Evolutionary conservation across 2,888 invertebrate species (phyloP).

Genomic region (Nasonovia ribisnigri): DNA sequence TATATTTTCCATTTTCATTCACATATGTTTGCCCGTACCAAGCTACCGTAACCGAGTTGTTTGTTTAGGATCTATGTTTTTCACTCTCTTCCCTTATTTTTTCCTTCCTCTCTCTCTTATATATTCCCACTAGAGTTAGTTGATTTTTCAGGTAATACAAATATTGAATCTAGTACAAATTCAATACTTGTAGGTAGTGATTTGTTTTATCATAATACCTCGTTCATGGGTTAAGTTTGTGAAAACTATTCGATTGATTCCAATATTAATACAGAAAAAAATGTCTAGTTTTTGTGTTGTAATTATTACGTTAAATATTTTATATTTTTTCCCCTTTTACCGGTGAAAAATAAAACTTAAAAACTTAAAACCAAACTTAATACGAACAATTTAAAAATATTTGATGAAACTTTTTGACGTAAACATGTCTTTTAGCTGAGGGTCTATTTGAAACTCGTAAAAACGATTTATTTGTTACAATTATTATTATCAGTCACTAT

Average conservation of each 20-base stretch:
- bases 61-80: conserved; percentile 53
- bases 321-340: not conserved
- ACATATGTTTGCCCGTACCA: not conserved
- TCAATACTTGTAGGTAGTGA: conserved; percentile 31
- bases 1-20: conserved; percentile 58
- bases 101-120: not conserved
- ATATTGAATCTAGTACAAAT: conserved; percentile 51
- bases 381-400: not conserved
- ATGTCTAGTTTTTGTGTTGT: not conserved
- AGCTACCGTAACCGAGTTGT: conserved; percentile 52
- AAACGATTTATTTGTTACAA: not conserved
- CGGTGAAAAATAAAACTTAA: not conserved
- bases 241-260: not conserved
- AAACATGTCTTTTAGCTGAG: not conserved
- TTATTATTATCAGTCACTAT: not conserved
- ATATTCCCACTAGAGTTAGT: conserved; percentile 6
- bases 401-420: not conserved
- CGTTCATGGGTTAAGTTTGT: not conserved
- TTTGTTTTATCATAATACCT: conserved; percentile 15
- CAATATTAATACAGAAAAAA: not conserved
- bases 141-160: conserved; percentile 55
- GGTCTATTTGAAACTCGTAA: not conserved
- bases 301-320: not conserved
- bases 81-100: too few species aligned
- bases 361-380: not conserved